These are phyloP conservation scores for Nicator chloris DNA, from an alignment of 2,113 vertebrate species.

Conservation along the genomic window DNA sequence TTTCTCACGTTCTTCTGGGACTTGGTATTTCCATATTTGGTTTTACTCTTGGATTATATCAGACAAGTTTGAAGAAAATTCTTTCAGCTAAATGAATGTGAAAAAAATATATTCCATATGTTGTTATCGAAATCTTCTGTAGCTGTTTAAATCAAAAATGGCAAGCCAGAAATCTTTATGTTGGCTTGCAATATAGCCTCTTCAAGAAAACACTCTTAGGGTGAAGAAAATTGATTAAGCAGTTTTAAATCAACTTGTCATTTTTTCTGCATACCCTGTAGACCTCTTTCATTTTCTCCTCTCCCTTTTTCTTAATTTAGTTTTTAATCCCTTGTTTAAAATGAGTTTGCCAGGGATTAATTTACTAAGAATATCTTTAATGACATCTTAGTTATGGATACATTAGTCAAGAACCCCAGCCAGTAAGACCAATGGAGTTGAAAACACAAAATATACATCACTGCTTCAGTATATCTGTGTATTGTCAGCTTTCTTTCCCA, in stretches of 20 bases:
- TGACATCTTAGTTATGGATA: constrained; percentile 17
- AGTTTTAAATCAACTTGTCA: constrained; percentile 35
- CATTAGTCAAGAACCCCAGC: constrained; percentile 5
- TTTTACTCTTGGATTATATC: constrained; percentile 38
- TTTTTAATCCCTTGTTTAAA: constrained; percentile 21
- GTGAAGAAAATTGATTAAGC: constrained; percentile 12
- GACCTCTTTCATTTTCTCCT: background rate
- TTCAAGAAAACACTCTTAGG: background rate
- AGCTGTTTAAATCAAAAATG: constrained; percentile 46
- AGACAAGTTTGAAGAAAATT: constrained; percentile 23
- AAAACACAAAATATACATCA: background rate
- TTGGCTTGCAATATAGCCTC: background rate
- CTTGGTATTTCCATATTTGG: constrained; percentile 51
- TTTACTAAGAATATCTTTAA: constrained; percentile 52
- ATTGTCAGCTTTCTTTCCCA: background rate
- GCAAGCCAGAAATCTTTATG: constrained; percentile 27
- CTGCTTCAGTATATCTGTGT: background rate
- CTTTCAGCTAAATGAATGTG: constrained; percentile 16
- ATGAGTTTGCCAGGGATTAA: background rate
- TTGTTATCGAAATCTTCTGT: constrained; percentile 38
- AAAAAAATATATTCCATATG: constrained; percentile 50
- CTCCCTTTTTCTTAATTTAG: background rate
- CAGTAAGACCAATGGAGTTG: background rate
- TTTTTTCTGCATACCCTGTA: background rate
- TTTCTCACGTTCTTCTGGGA: constrained; percentile 13